Percentiles rank a stretch among this genome's conserved stretches.
These are phyloP conservation scores for Fregata magnificens DNA, from an alignment of 2,113 vertebrate species.

Conservation along the genomic window DNA sequence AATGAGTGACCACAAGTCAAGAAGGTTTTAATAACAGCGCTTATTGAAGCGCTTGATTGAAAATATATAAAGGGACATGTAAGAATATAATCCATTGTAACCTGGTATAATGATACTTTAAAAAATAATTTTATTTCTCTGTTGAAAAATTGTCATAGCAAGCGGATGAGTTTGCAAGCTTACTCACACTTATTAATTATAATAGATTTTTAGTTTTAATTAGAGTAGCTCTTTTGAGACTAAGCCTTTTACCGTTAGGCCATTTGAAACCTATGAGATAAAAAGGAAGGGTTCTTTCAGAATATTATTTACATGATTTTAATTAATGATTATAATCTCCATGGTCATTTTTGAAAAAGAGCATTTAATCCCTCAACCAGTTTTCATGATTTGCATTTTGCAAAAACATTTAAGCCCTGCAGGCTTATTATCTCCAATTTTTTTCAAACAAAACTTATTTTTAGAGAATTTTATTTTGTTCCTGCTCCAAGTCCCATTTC, in stretches of 20 bases:
- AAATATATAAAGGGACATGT: neutral
- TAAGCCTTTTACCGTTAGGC: constrained; percentile 71
- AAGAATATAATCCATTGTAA: neutral
- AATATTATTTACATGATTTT: constrained; percentile 82
- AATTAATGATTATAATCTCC: constrained; percentile 83
- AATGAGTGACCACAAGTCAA: neutral
- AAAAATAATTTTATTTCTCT: constrained; percentile 35
- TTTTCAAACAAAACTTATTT: constrained; percentile 60
- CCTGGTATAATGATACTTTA: neutral
- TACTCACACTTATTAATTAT: constrained; percentile 70
- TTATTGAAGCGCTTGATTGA: neutral
- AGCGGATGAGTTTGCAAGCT: constrained; percentile 54
- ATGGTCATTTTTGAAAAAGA: constrained; percentile 78
- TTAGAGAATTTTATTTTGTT: constrained; percentile 69
- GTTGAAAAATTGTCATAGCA: neutral
- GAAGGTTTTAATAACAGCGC: neutral
- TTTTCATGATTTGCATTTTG: constrained; percentile 79
- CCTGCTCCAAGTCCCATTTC: constrained; percentile 59
- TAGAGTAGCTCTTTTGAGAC: constrained; percentile 74
- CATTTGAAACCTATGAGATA: constrained; percentile 75
- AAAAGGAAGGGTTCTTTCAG: constrained; percentile 72
- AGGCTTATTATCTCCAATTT: constrained; percentile 65
- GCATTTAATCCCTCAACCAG: constrained; percentile 74
- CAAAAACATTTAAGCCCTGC: constrained; percentile 67
- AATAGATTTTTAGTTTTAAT: constrained; percentile 76